Percentiles rank a stretch among this genome's conserved stretches.
These are phyloP conservation scores for Folsomia manolachei DNA, from an alignment of 2,888 invertebrate genomes.

Conservation along the genomic window DNA sequence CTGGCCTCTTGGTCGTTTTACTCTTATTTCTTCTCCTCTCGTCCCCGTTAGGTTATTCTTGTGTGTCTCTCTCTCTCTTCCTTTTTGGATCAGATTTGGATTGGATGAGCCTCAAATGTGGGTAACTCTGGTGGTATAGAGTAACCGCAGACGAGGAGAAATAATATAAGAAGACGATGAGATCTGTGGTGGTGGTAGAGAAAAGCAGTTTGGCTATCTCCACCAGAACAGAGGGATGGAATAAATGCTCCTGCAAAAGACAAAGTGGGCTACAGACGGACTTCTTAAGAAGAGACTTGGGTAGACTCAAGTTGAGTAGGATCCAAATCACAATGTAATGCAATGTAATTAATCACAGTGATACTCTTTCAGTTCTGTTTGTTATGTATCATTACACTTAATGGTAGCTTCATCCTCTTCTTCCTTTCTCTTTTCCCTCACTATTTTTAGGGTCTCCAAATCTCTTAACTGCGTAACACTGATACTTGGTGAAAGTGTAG, in stretches of 20 bases:
- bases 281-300: slow-evolving; percentile 10
- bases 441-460: slow-evolving; percentile 9
- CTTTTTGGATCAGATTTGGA: slow-evolving; percentile 3
- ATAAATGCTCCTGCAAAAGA: slow-evolving; percentile 8
- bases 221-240: background rate
- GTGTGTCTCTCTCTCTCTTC: background rate
- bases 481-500: slow-evolving; percentile 17
- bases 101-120: slow-evolving; percentile 9
- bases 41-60: background rate
- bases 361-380: slow-evolving; percentile 41
- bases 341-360: slow-evolving; percentile 47
- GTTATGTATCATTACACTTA: slow-evolving; percentile 46
- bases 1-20: slow-evolving; percentile 4
- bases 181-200: too few relatives aligned
- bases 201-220: too few relatives aligned
- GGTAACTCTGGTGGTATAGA: too few relatives aligned
- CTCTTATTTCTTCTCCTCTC: background rate
- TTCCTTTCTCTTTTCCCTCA: slow-evolving; percentile 13
- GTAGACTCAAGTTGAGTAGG: slow-evolving; percentile 38
- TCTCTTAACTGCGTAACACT: slow-evolving; percentile 17
- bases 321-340: slow-evolving; percentile 45
- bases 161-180: too few relatives aligned
- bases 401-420: slow-evolving; percentile 34
- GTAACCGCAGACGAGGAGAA: too few relatives aligned
- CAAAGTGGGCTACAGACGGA: slow-evolving; percentile 15